A percentile compares a stretch with the other conserved stretches of the same genome.
Conservation (phyloP, 2,113 vertebrate species). For the Candoia aspera region DNA sequence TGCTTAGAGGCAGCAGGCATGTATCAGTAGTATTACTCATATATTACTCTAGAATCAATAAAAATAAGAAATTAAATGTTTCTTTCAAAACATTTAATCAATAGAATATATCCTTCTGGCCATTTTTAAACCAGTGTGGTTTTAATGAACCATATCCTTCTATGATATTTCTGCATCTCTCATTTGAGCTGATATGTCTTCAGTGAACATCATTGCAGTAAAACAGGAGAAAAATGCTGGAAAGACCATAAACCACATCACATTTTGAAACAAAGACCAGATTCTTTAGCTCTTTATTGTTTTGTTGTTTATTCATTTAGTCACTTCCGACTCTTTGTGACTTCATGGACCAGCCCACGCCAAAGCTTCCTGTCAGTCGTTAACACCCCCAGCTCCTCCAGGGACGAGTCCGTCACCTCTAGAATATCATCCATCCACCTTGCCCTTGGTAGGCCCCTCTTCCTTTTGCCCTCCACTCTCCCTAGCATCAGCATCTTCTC, state of each 20-base stretch:
- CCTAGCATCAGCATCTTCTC: too few species aligned
- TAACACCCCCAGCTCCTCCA: too few species aligned
- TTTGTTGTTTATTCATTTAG: too few species aligned
- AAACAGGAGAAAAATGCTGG: neutral
- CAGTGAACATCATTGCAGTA: too few species aligned
- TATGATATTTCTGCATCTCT: neutral
- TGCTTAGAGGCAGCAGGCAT: conserved; percentile 14
- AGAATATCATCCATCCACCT: too few species aligned
- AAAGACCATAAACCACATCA: neutral
- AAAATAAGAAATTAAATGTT: conserved; percentile 35
- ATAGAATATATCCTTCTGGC: neutral
- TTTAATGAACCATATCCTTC: neutral
- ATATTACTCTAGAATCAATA: conserved; percentile 46
- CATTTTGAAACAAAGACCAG: neutral
- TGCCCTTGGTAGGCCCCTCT: too few species aligned
- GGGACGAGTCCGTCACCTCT: too few species aligned
- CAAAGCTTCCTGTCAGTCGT: too few species aligned
- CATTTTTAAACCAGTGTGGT: conserved; percentile 22
- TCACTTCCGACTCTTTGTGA: too few species aligned
- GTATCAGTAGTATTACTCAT: conserved; percentile 9
- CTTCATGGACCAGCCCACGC: too few species aligned
- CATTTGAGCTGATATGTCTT: too few species aligned
- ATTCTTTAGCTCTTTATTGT: neutral
- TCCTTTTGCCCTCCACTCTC: too few species aligned
- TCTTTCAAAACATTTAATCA: conserved; percentile 44